Percentiles rank a stretch among this genome's conserved stretches.
phyloP scores from a whole-genome alignment of 2,113 vertebrate genomes.

The Plecturocebus donacophilus region DNA sequence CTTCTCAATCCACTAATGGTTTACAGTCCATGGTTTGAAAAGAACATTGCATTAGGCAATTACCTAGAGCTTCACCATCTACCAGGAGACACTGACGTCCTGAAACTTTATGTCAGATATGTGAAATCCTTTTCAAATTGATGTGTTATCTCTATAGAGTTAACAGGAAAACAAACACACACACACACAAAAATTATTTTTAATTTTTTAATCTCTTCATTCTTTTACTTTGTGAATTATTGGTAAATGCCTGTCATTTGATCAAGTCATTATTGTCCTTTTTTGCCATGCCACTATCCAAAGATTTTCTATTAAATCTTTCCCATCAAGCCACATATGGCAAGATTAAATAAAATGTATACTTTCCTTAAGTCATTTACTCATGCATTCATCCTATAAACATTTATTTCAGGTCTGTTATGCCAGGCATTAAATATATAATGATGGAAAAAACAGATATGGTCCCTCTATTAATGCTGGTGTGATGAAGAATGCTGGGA shows the following conservation, averaged over 20 bases:
- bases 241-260: neutral
- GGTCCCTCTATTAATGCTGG: neutral
- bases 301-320: slow-evolving; percentile 24
- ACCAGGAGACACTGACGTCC: neutral
- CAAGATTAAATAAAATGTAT: slow-evolving; percentile 14
- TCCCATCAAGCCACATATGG: neutral
- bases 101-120: slow-evolving; percentile 35
- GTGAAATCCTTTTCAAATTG: neutral
- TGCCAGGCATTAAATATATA: neutral
- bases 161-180: slow-evolving; percentile 21
- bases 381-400: slow-evolving; percentile 27
- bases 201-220: neutral
- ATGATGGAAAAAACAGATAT: neutral
- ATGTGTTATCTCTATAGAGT: neutral
- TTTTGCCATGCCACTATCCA: neutral
- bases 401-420: neutral
- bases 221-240: slow-evolving; percentile 2
- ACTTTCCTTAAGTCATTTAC: neutral
- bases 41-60: slow-evolving; percentile 12
- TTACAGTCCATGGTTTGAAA: neutral
- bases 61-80: neutral
- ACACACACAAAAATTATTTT: slow-evolving; percentile 8
- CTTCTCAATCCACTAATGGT: neutral
- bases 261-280: neutral
- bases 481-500: neutral